These are phyloP conservation scores for Diplodus puntazzo DNA, from an alignment of 2,797 vertebrate genomes.

Conservation along the genomic window DNA sequence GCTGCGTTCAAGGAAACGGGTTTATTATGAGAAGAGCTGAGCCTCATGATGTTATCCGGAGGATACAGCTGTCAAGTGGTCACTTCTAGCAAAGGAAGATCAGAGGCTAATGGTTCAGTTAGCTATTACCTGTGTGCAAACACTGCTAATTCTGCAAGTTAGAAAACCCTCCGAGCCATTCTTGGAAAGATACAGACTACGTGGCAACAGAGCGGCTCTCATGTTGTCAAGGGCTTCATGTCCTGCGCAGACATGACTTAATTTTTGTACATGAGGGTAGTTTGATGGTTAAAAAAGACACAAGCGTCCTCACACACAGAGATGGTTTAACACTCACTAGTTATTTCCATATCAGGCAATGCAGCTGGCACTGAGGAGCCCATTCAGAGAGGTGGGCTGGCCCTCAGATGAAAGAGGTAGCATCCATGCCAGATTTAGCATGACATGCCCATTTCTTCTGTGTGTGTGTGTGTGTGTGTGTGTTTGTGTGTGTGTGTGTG, in stretches of 20 bases:
- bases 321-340: constrained; percentile 43
- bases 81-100: constrained; percentile 33
- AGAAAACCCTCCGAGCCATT: constrained; percentile 41
- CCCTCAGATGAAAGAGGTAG: constrained; percentile 51
- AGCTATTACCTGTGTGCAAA: constrained; percentile 53
- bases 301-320: constrained; percentile 14
- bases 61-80: constrained; percentile 46
- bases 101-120: constrained; percentile 37
- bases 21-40: constrained; percentile 15
- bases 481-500: constrained; percentile 17
- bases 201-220: constrained; percentile 35
- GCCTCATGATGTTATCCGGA: constrained; percentile 32
- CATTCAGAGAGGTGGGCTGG: constrained; percentile 58
- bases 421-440: constrained; percentile 60
- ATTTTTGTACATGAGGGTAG: background rate
- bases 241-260: constrained; percentile 1
- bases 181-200: constrained; percentile 31
- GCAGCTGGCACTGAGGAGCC: constrained; percentile 44
- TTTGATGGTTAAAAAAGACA: constrained; percentile 40
- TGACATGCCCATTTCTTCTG: constrained; percentile 57
- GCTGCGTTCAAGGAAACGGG: constrained; percentile 46
- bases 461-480: constrained; percentile 33
- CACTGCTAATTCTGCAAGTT: constrained; percentile 47
- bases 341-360: constrained; percentile 76
- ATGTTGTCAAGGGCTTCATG: constrained; percentile 7